A percentile compares a stretch with the other conserved stretches of the same genome.
These are phyloP conservation scores for Drosophila prosaltans DNA, from an alignment of 1,140 invertebrate species.

Conservation along the genomic window DNA sequence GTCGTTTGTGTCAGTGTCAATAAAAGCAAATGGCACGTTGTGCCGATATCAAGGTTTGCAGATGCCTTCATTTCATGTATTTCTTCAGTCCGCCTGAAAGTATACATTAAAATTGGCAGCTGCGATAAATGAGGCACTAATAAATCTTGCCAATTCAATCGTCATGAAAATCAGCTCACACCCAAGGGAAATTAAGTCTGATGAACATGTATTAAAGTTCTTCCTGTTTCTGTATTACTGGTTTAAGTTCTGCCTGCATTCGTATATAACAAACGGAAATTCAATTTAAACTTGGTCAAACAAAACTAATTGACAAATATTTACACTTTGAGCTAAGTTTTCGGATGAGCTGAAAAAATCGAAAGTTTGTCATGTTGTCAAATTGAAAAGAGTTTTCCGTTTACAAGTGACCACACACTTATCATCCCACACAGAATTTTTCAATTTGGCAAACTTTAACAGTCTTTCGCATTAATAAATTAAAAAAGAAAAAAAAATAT, in stretches of 20 bases:
- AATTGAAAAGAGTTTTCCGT: neutral
- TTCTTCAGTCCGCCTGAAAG: slow-evolving; percentile 53
- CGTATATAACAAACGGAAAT: slow-evolving; percentile 27
- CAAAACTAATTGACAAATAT: slow-evolving; percentile 46
- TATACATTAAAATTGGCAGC: slow-evolving; percentile 49
- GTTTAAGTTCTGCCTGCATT: slow-evolving; percentile 3
- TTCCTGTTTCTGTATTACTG: neutral
- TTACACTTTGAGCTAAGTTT: slow-evolving; percentile 25
- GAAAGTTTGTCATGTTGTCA: slow-evolving; percentile 11
- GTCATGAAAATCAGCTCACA: slow-evolving; percentile 8
- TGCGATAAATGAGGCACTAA: slow-evolving; percentile 64
- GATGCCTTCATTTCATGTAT: neutral
- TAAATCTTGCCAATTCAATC: slow-evolving; percentile 56
- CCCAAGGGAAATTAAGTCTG: slow-evolving; percentile 11
- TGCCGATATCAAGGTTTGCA: slow-evolving; percentile 13
- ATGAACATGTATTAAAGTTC: neutral
- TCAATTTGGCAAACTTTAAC: neutral
- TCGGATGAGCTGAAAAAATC: slow-evolving; percentile 22
- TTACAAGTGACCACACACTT: slow-evolving; percentile 19
- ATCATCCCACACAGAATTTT: neutral
- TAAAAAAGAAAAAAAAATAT: neutral
- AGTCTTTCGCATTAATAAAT: slow-evolving; percentile 4
- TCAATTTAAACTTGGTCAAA: slow-evolving; percentile 39
- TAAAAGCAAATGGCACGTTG: slow-evolving; percentile 33
- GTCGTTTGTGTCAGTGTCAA: slow-evolving; percentile 26